Percentiles rank a stretch among this genome's conserved stretches.
These are phyloP conservation scores for Actinia tenebrosa DNA, from an alignment of 64 coral and sea anemone genomes.

Conservation along the genomic window DNA sequence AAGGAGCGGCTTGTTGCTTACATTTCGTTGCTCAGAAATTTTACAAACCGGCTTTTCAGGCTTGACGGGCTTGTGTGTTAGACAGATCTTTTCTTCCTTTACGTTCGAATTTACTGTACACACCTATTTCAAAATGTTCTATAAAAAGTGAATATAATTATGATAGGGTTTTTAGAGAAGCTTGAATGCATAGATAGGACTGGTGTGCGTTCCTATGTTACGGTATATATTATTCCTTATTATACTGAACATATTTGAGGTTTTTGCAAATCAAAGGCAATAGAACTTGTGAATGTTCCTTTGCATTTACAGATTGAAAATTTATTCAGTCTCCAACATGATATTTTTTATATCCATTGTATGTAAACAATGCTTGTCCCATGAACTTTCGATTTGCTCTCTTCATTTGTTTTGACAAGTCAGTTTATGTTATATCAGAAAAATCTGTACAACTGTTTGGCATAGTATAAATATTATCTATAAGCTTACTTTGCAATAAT, in stretches of 20 bases:
- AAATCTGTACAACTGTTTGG: too few relatives aligned
- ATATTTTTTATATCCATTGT: too few relatives aligned
- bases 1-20: conserved; percentile 13
- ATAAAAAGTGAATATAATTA: not conserved
- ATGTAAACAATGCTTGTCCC: too few relatives aligned
- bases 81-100: not conserved
- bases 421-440: too few relatives aligned
- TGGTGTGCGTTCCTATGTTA: not conserved
- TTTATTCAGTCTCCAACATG: too few relatives aligned
- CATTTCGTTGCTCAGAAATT: conserved; percentile 7
- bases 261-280: not conserved
- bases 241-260: not conserved
- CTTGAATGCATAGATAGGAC: not conserved
- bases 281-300: too few relatives aligned
- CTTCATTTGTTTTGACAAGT: too few relatives aligned
- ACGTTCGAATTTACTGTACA: not conserved
- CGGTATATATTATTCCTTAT: not conserved
- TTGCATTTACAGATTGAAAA: too few relatives aligned
- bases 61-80: not conserved
- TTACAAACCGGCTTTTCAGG: conserved; percentile 7
- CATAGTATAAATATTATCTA: too few relatives aligned
- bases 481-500: too few relatives aligned
- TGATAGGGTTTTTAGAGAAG: not conserved
- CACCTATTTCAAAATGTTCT: not conserved
- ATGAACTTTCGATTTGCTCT: too few relatives aligned